These are phyloP conservation scores for Scaptomyza graminum DNA, from an alignment of 1,140 invertebrate genomes.

Conservation along the genomic window DNA sequence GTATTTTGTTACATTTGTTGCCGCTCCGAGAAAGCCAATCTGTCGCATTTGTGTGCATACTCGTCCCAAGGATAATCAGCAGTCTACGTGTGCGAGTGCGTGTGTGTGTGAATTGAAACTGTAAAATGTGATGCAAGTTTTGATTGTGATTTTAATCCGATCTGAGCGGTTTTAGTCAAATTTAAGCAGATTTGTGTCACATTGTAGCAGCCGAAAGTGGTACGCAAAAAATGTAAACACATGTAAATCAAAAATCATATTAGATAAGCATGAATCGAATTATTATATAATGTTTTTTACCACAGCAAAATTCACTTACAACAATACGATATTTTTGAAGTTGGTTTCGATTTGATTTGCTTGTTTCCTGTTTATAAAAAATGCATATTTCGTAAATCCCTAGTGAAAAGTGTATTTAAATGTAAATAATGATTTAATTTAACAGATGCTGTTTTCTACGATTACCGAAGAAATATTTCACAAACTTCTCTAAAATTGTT, in stretches of 20 bases:
- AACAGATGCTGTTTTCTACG: not conserved
- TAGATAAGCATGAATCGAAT: conserved; percentile 45
- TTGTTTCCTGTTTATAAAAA: not conserved
- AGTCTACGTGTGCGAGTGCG: not conserved
- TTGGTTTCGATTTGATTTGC: not conserved
- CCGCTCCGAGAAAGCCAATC: conserved; percentile 56
- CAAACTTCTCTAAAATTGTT: not conserved
- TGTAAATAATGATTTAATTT: conserved; percentile 1
- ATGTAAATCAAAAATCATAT: conserved; percentile 76
- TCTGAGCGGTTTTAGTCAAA: conserved; percentile 83
- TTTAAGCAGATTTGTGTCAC: conserved; percentile 83
- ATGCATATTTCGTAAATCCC: not conserved
- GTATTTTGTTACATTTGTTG: conserved; percentile 76
- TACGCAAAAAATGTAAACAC: conserved; percentile 72
- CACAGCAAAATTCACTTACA: not conserved
- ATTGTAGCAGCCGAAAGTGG: conserved; percentile 63
- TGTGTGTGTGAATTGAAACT: conserved; percentile 51
- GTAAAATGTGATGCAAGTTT: conserved; percentile 69
- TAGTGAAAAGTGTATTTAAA: conserved; percentile 2
- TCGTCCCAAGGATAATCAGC: conserved; percentile 35
- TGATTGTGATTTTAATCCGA: conserved; percentile 78
- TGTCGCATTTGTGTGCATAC: conserved; percentile 70
- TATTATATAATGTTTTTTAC: not conserved
- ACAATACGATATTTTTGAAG: not conserved
- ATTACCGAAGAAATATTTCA: not conserved